Evolutionary conservation across 2,888 invertebrate species (phyloP).

Genomic region (Shargacucullia verbasci): DNA sequence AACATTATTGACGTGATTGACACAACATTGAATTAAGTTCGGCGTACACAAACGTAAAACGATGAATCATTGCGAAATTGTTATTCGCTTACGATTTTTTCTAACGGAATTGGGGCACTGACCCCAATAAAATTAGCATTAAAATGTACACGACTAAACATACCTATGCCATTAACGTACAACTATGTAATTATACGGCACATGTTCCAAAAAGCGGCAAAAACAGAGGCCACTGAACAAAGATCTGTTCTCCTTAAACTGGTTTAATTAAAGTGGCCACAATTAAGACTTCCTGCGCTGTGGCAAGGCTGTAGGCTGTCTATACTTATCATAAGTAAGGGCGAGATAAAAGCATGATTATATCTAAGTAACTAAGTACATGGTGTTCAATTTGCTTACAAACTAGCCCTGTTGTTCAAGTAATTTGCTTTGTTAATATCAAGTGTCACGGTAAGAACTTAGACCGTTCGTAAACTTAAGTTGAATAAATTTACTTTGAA

Average conservation of each 20-base stretch:
- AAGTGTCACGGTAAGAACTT: slow-evolving; percentile 28
- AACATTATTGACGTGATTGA: slow-evolving; percentile 29
- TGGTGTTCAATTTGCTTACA: slow-evolving; percentile 30
- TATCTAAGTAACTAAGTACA: slow-evolving; percentile 26
- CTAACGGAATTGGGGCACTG: slow-evolving; percentile 57
- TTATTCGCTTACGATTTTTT: slow-evolving; percentile 38
- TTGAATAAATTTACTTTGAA: slow-evolving; percentile 13
- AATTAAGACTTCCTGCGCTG: slow-evolving; percentile 78
- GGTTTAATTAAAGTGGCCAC: slow-evolving; percentile 69
- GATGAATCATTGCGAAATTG: slow-evolving; percentile 51
- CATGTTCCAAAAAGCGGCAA: slow-evolving; percentile 30
- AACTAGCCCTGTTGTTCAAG: slow-evolving; percentile 14
- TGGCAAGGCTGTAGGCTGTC: slow-evolving; percentile 58
- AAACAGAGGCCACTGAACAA: slow-evolving; percentile 54
- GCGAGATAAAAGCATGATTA: slow-evolving; percentile 42
- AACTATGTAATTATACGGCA: slow-evolving; percentile 37
- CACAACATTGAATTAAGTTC: slow-evolving; percentile 9
- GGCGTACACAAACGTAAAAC: slow-evolving; percentile 21
- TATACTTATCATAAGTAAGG: slow-evolving; percentile 42
- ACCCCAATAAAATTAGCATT: slow-evolving; percentile 54
- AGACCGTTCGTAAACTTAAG: slow-evolving; percentile 8
- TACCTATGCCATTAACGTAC: slow-evolving; percentile 31
- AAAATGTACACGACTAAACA: slow-evolving; percentile 30
- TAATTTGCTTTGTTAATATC: slow-evolving; percentile 31
- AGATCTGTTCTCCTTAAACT: slow-evolving; percentile 65